Evolutionary conservation across 1,140 invertebrate genomes (phyloP).

Genomic region (Drosophila santomea): DNA sequence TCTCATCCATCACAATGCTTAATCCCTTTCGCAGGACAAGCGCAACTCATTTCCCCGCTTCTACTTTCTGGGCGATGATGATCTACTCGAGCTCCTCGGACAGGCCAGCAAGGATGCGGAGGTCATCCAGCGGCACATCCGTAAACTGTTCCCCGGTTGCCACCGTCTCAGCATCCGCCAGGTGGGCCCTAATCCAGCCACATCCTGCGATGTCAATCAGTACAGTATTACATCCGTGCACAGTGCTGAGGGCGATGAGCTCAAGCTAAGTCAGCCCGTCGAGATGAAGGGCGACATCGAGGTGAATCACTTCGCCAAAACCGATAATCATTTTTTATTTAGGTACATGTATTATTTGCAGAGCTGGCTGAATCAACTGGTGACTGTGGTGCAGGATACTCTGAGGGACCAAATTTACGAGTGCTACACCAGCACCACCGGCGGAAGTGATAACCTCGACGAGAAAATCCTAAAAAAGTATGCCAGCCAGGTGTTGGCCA

Average conservation of each 20-base stretch:
- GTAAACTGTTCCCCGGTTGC: constrained; percentile 97
- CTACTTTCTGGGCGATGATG: constrained; percentile 98
- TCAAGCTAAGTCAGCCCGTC: constrained; percentile 91
- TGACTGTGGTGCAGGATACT: constrained; percentile 93
- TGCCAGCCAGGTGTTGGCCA: constrained; percentile 94
- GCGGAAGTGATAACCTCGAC: constrained; percentile 79
- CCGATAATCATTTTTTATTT: not conserved
- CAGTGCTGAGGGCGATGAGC: constrained; percentile 93
- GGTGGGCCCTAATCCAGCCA: constrained; percentile 12
- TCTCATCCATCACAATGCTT: not conserved
- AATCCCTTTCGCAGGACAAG: constrained; percentile 90
- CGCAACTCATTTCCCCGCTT: constrained; percentile 96
- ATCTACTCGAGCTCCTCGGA: constrained; percentile 96
- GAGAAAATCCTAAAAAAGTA: constrained; percentile 90
- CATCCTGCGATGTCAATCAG: constrained; percentile 26
- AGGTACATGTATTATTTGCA: constrained; percentile 3
- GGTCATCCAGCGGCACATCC: constrained; percentile 96
- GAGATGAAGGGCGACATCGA: constrained; percentile 93
- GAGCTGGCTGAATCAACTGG: constrained; percentile 93
- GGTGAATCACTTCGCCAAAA: constrained; percentile 84
- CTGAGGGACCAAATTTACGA: constrained; percentile 88
- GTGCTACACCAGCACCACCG: constrained; percentile 87
- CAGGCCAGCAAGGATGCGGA: constrained; percentile 92
- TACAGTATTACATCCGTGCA: constrained; percentile 90
- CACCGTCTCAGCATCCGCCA: constrained; percentile 88